Conservation (phyloP, 2,797 vertebrate species). For the Chromis chromis region DNA sequence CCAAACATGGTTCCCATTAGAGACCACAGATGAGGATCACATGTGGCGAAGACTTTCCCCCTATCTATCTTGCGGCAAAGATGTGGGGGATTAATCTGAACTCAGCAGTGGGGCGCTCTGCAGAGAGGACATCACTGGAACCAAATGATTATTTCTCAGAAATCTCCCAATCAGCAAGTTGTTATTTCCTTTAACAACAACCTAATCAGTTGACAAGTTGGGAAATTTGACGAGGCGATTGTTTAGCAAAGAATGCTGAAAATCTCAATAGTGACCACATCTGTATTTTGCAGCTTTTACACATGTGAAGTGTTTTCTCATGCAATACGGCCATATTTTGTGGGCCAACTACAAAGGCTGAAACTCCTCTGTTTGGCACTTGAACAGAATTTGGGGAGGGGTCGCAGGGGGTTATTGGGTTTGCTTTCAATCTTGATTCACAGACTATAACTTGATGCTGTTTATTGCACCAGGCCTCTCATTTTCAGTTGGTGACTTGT, state of each 20-base stretch:
- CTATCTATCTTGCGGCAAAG: constrained; percentile 53
- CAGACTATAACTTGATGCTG: constrained; percentile 13
- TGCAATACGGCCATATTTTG: constrained; percentile 16
- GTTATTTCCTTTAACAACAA: constrained; percentile 11
- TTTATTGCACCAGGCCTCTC: constrained; percentile 20
- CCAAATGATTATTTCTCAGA: constrained; percentile 10
- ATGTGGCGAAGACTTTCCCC: constrained; percentile 59
- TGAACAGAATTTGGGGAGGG: not conserved
- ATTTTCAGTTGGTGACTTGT: constrained; percentile 14
- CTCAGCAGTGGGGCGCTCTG: constrained; percentile 31
- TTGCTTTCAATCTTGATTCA: constrained; percentile 17
- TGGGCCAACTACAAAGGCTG: constrained; percentile 6
- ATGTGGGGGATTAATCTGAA: constrained; percentile 39
- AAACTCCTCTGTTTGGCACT: not conserved
- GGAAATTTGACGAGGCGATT: constrained; percentile 1
- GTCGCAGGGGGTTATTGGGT: constrained; percentile 1
- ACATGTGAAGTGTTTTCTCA: constrained; percentile 8
- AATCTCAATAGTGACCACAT: constrained; percentile 21
- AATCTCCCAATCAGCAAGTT: constrained; percentile 9
- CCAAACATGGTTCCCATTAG: constrained; percentile 68
- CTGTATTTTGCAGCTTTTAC: not conserved
- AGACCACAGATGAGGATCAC: constrained; percentile 59
- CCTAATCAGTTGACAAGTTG: constrained; percentile 3
- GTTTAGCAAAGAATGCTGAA: constrained; percentile 7
- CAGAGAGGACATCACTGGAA: constrained; percentile 4